Base-by-base conservation (phyloP, 2,888 invertebrate species). In the Cryptocheilus praepositus region DNA sequence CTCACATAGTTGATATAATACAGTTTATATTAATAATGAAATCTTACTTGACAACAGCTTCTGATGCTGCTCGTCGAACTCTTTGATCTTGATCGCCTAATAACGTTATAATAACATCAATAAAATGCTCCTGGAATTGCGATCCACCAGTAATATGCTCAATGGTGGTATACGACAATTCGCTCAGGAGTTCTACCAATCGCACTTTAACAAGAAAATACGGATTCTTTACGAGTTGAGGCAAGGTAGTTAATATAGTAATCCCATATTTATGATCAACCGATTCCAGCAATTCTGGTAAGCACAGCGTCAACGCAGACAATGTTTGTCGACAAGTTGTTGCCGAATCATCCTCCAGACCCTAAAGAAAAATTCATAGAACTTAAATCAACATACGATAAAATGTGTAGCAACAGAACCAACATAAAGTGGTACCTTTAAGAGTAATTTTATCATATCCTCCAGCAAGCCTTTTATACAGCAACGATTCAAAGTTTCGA, bases 161-260 rank as follows among this genome's bases (percentile, higher is more conserved):
- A 52, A 94, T 89, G 0, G 91, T 90, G 52, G 91, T 90, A 77
- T 92, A 94, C 21, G 93, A 91, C 43, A 94, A 85, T 69, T 90
- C 89, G 28, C 91, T 89, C 49, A 94, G 83, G 18, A 94, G 86
- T 79, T 94, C 93, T 54, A 93, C 89, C 71, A 94, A 86, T 85
- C 93, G 93, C 4, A 96, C 94, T 90, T 94, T 94, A 55, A 96
- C 94, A 58, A 97, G 90, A 95, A 96, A 97, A 88, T 97, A 97
- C 0, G 93, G 92, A 87, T 95, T 95, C 51, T 90, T 89, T 64
- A 93, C 92, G 0, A 95, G 90, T 25, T 89, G 88, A 11, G 94
- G 91, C 5, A 96, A 88, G 19, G 91, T 89, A 70, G 92, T 91
- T 53, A 96, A 87, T 4, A 94, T 86, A 15, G 91, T 89, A 18